phyloP scores from a whole-genome alignment of 2,888 invertebrate species.

The Smittia aterrima region DNA sequence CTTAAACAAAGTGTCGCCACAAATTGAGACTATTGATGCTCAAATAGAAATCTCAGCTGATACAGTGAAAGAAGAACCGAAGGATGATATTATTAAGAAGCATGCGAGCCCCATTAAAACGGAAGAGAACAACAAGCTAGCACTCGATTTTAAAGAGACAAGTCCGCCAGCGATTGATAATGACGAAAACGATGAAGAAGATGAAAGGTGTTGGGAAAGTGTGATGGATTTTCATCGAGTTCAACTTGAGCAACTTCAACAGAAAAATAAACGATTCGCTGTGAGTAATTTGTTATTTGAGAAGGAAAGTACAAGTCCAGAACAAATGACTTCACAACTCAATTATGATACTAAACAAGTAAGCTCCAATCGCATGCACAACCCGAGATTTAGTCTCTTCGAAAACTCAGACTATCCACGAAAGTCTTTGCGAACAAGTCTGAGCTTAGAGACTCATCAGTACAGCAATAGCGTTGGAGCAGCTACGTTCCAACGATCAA shows the following conservation, averaged over 20 bases:
- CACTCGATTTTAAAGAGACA: not conserved
- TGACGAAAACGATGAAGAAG: conserved; percentile 15
- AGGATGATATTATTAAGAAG: too few relatives aligned
- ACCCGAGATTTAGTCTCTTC: not conserved
- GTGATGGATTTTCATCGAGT: conserved; percentile 16
- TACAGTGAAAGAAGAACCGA: too few relatives aligned
- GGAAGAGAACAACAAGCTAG: not conserved
- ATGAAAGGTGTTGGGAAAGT: conserved; percentile 9
- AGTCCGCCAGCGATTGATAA: not conserved
- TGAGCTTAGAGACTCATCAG: conserved; percentile 11
- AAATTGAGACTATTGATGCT: too few relatives aligned
- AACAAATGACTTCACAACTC: too few relatives aligned
- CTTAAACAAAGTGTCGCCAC: too few relatives aligned
- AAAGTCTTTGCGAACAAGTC: conserved; percentile 2
- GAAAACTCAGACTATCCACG: not conserved
- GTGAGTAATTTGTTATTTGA: not conserved
- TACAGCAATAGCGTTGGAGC: not conserved
- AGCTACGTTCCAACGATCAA: conserved; percentile 2
- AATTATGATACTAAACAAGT: not conserved
- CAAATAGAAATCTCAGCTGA: too few relatives aligned
- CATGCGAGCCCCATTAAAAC: not conserved
- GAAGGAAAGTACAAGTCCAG: not conserved
- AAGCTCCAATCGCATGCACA: not conserved
- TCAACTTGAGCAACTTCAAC: not conserved
- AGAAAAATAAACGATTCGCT: not conserved